phyloP scores from a whole-genome alignment of 1,140 invertebrate species.

The Sitodiplosis mosellana region DNA sequence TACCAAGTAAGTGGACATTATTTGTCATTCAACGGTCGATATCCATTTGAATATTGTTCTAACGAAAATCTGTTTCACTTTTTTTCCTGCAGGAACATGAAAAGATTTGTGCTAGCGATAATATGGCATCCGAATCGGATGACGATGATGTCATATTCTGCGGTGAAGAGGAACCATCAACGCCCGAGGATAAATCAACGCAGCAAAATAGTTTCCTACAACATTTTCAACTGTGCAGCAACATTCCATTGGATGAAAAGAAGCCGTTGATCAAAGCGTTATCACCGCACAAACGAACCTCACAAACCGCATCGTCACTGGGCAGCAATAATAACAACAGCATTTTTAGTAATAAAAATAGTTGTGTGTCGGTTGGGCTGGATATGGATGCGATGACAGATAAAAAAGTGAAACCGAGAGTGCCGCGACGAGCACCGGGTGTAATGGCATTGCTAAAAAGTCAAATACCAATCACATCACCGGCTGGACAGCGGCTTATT shows the following conservation, averaged over 20 bases:
- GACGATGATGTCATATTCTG: conserved; percentile 21
- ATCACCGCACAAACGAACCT: background rate
- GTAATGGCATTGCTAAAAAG: conserved; percentile 28
- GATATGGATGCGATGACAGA: background rate
- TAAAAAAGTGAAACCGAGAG: conserved; percentile 12
- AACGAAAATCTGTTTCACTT: background rate
- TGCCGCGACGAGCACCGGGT: conserved; percentile 26
- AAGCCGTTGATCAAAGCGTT: background rate
- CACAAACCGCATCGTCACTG: background rate
- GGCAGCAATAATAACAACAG: background rate
- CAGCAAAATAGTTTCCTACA: background rate
- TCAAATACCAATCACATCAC: conserved; percentile 34
- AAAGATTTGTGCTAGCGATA: conserved; percentile 26
- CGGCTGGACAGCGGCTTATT: conserved; percentile 30
- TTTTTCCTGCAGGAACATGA: conserved; percentile 31
- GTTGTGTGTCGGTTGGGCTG: background rate
- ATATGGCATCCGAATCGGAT: conserved; percentile 12
- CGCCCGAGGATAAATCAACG: background rate
- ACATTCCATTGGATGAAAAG: conserved; percentile 6
- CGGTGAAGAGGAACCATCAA: conserved; percentile 17
- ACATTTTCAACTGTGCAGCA: conserved; percentile 12
- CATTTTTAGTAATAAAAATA: background rate
- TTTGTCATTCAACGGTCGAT: too few species aligned
- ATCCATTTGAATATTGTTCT: background rate
- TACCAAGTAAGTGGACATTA: conserved; percentile 29